A percentile compares a stretch with the other conserved stretches of the same genome.
Evolutionary conservation across 2,113 vertebrate genomes (phyloP).

Genomic region (Dromaius novaehollandiae): DNA sequence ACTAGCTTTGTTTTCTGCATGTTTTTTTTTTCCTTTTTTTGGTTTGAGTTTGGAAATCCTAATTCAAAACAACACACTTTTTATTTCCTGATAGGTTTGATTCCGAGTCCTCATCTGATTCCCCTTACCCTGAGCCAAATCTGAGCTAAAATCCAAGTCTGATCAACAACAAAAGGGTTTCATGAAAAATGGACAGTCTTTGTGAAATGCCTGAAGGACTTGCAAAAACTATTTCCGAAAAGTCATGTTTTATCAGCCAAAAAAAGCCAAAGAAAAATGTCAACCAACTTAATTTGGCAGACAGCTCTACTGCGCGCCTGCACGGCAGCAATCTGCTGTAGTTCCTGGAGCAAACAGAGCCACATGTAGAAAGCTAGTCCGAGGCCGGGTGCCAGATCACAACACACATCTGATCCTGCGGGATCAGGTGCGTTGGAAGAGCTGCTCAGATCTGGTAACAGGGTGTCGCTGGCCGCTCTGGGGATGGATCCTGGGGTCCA

Average conservation of each 20-base stretch:
- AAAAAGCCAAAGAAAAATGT: not conserved
- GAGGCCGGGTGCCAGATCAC: not conserved
- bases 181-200: not conserved
- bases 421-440: accelerated
- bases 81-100: not conserved
- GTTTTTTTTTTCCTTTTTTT: accelerated
- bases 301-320: not conserved
- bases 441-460: not conserved
- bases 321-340: not conserved
- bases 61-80: not conserved
- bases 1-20: not conserved
- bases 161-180: not conserved
- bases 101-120: not conserved
- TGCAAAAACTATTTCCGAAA: not conserved
- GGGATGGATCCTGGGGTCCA: not conserved
- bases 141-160: not conserved
- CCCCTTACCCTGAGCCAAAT: not conserved
- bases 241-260: not conserved
- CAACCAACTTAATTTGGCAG: not conserved
- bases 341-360: not conserved
- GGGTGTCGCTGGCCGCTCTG: not conserved
- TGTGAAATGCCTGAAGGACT: not conserved
- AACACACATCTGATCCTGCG: not conserved
- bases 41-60: not conserved
- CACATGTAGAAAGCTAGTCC: not conserved